Conservation (phyloP, 2,797 vertebrate species). For the Catharus ustulatus region DNA sequence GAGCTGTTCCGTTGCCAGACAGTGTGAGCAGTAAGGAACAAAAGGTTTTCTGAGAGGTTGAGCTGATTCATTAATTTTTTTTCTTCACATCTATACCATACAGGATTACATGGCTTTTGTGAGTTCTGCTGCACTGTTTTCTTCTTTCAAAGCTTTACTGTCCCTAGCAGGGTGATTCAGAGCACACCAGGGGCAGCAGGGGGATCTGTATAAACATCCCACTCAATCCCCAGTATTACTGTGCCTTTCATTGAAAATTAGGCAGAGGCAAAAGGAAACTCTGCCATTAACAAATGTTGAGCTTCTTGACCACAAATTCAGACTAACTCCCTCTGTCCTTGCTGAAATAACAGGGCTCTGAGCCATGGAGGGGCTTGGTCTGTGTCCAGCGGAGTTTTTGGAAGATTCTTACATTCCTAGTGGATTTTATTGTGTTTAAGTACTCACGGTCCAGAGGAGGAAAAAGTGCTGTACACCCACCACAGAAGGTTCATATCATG, state of each 20-base stretch:
- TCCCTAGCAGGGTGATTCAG: neutral
- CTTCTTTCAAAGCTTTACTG: neutral
- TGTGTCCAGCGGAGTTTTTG: neutral
- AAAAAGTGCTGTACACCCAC: neutral
- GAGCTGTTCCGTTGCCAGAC: neutral
- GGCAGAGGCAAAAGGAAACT: neutral
- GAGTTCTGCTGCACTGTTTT: neutral
- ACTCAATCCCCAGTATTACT: neutral
- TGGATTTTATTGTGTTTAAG: neutral
- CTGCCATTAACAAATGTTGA: neutral
- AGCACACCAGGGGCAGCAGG: neutral
- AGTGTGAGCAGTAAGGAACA: neutral
- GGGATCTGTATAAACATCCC: rapidly evolving
- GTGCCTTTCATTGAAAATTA: neutral
- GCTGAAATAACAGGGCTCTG: neutral
- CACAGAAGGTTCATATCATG: neutral
- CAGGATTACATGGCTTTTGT: neutral
- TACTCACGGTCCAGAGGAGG: neutral
- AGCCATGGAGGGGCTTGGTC: neutral
- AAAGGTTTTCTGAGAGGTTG: neutral
- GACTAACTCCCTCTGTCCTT: neutral
- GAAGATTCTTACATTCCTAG: neutral
- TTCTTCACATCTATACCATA: neutral
- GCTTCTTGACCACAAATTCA: neutral
- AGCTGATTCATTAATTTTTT: neutral